Conservation (phyloP, 1,140 invertebrate species). For the Diorhabda sublineata region DNA sequence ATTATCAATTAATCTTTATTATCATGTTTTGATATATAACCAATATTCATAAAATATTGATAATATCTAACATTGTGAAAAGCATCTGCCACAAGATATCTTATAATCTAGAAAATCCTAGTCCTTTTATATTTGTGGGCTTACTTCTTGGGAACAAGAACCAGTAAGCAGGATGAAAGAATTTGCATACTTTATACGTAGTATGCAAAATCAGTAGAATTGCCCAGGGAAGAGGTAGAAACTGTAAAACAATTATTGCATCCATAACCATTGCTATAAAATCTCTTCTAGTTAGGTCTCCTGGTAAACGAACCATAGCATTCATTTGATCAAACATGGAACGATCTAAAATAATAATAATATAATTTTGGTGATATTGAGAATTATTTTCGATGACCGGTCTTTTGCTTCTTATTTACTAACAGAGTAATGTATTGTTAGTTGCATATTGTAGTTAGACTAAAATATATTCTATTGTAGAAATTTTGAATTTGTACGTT, state of each 20-base stretch:
- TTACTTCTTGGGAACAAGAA: background rate
- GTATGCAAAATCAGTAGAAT: background rate
- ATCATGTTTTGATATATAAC: background rate
- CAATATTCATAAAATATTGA: background rate
- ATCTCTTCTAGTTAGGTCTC: background rate
- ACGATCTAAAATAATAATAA: background rate
- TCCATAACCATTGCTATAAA: background rate
- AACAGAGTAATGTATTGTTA: too few species aligned
- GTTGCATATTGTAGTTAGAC: too few species aligned
- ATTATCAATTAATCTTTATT: background rate
- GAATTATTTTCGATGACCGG: too few species aligned
- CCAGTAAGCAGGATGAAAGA: background rate
- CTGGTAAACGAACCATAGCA: background rate
- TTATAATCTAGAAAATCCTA: background rate
- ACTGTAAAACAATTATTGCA: background rate
- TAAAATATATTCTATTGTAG: too few species aligned
- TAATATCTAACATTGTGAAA: background rate
- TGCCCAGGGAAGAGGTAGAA: background rate
- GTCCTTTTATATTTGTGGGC: background rate
- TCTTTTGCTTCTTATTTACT: too few species aligned
- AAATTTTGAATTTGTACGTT: too few species aligned
- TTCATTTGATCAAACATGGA: background rate
- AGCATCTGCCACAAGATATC: background rate
- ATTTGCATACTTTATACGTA: background rate
- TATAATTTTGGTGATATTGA: too few species aligned